phyloP scores from a whole-genome alignment of 2,113 vertebrate species.

The Cinclus cinclus region DNA sequence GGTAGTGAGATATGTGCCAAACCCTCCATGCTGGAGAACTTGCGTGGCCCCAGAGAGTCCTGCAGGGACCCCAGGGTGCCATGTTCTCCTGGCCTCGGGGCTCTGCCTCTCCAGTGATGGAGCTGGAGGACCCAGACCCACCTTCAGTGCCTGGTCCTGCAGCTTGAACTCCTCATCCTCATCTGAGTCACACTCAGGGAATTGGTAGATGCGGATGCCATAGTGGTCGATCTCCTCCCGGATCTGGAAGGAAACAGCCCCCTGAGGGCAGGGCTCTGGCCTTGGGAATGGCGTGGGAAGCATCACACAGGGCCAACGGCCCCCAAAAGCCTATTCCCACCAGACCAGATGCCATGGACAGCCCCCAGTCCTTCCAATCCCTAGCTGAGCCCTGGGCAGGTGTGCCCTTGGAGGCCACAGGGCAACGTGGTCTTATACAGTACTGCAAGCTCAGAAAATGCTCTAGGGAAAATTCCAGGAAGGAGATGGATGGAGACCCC shows the following conservation, averaged over 20 bases:
- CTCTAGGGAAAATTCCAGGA: neutral
- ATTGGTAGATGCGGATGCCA: constrained; percentile 95
- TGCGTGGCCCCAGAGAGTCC: accelerated
- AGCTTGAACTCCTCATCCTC: constrained; percentile 97
- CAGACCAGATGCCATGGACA: neutral
- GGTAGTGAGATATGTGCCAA: neutral
- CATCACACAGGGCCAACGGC: accelerated
- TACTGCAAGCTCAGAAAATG: accelerated
- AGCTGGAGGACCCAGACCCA: constrained; percentile 44
- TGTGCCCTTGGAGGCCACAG: accelerated
- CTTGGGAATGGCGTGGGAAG: neutral
- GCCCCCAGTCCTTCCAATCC: neutral
- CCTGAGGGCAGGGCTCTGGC: neutral
- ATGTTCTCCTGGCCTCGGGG: accelerated
- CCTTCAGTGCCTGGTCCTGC: constrained; percentile 94
- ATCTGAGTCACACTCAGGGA: constrained; percentile 95
- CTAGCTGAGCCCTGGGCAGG: neutral
- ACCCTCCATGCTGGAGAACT: neutral
- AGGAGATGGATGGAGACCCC: neutral
- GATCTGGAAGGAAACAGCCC: constrained; percentile 77
- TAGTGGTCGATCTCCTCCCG: constrained; percentile 92
- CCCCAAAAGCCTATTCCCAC: neutral
- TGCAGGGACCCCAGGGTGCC: neutral
- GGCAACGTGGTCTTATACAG: neutral
- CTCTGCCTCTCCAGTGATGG: neutral